These are phyloP conservation scores for Drosophila busckii DNA, from an alignment of 1,140 invertebrate species.

Conservation along the genomic window DNA sequence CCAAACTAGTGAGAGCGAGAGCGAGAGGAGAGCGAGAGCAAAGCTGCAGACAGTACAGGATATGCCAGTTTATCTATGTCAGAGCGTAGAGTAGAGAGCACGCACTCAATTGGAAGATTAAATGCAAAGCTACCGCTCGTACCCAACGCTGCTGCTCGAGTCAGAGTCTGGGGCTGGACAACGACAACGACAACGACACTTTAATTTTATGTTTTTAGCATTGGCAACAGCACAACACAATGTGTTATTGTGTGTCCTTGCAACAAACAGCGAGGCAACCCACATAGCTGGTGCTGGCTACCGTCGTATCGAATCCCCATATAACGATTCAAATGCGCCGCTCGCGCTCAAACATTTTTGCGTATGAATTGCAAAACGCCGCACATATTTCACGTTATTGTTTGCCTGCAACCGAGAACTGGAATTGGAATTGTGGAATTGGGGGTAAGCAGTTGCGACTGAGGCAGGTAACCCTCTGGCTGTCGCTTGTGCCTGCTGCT, in stretches of 20 bases:
- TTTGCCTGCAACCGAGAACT: conserved; percentile 47
- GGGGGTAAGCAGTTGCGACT: background rate
- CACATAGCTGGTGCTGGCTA: conserved; percentile 28
- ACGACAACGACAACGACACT: conserved; percentile 24
- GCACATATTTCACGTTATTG: conserved; percentile 77
- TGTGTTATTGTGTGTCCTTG: conserved; percentile 59
- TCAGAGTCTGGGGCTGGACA: conserved; percentile 3
- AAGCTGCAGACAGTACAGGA: conserved; percentile 38
- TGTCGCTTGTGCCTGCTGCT: conserved; percentile 17
- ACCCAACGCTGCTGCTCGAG: background rate
- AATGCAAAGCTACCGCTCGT: conserved; percentile 47
- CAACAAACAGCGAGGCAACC: conserved; percentile 15
- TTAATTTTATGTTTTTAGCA: conserved; percentile 49
- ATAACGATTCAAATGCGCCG: conserved; percentile 66
- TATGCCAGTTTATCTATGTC: conserved; percentile 74
- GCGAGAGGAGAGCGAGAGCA: background rate
- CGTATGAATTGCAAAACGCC: conserved; percentile 77
- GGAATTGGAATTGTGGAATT: conserved; percentile 10
- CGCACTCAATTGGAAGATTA: conserved; percentile 77
- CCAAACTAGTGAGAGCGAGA: background rate
- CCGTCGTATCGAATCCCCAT: conserved; percentile 40
- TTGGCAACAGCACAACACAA: conserved; percentile 38
- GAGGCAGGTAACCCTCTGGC: conserved; percentile 36
- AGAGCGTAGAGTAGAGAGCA: conserved; percentile 50
- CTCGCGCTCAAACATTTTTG: conserved; percentile 73